phyloP scores from a whole-genome alignment of 1,140 invertebrate species.

The Pseudomyrmex flavicornis region DNA sequence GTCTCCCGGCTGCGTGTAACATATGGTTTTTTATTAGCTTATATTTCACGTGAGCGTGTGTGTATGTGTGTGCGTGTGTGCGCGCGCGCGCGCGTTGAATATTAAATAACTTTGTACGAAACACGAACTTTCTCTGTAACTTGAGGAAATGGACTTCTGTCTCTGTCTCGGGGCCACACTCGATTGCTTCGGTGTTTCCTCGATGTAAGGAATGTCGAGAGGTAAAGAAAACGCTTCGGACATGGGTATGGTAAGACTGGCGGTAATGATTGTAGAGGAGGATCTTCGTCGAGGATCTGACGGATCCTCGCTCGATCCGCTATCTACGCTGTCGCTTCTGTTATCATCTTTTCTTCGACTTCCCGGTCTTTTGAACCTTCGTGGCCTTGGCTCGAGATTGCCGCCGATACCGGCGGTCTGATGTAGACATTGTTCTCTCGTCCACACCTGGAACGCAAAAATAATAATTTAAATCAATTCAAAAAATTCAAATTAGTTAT shows the following conservation, averaged over 20 bases:
- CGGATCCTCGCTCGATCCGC: constrained; percentile 84
- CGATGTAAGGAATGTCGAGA: constrained; percentile 90
- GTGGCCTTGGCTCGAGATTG: constrained; percentile 80
- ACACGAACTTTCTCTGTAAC: constrained; percentile 80
- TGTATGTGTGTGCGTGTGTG: too few species aligned
- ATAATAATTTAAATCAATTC: not conserved
- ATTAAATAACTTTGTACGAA: not conserved
- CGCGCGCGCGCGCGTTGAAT: too few species aligned
- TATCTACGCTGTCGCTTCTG: constrained; percentile 86
- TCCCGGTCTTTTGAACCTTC: constrained; percentile 80
- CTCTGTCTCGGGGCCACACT: constrained; percentile 81
- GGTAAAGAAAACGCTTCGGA: constrained; percentile 85
- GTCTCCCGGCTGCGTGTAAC: constrained; percentile 77
- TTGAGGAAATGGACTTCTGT: constrained; percentile 80
- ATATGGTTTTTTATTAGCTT: too few species aligned
- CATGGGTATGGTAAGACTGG: constrained; percentile 91
- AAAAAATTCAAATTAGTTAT: too few species aligned
- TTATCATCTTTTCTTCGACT: constrained; percentile 83
- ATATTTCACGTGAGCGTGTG: too few species aligned
- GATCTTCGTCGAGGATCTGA: constrained; percentile 83
- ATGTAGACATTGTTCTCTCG: constrained; percentile 90
- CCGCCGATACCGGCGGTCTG: constrained; percentile 89
- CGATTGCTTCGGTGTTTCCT: constrained; percentile 85
- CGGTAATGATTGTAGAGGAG: constrained; percentile 90
- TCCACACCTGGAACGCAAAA: constrained; percentile 84